Evolutionary conservation across 2,888 invertebrate genomes (phyloP).

Genomic region (Drosophila kambysellisi): DNA sequence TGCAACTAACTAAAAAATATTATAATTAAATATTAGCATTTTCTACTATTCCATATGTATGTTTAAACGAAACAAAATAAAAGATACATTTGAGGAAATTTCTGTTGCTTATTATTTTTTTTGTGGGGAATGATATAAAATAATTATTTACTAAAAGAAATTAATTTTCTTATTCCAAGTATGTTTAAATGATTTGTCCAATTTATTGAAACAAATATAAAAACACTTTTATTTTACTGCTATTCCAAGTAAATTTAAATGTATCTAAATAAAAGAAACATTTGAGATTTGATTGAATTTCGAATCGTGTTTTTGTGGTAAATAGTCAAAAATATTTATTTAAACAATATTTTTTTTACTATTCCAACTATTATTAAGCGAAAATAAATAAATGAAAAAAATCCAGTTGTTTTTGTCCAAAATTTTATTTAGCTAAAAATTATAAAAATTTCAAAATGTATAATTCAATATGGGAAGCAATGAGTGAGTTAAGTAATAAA

Average conservation of each 20-base stretch:
- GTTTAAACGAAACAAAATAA: constrained; percentile 28
- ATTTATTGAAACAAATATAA: too few relatives aligned
- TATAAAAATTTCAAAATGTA: not conserved
- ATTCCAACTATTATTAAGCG: not conserved
- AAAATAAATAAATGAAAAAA: constrained; percentile 33
- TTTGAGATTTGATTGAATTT: constrained; percentile 1
- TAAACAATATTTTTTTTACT: too few relatives aligned
- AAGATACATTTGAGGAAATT: constrained; percentile 39
- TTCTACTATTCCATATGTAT: constrained; percentile 32
- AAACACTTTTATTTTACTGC: not conserved
- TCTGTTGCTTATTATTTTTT: not conserved
- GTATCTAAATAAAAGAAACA: constrained; percentile 37
- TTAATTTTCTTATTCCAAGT: constrained; percentile 23
- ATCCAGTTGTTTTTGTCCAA: not conserved
- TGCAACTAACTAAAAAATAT: constrained; percentile 60
- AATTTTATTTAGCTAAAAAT: constrained; percentile 4
- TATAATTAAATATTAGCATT: constrained; percentile 48
- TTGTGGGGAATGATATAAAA: not conserved
- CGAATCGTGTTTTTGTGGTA: too few relatives aligned
- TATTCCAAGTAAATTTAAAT: too few relatives aligned
- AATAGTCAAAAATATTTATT: not conserved
- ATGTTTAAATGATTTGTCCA: constrained; percentile 1
- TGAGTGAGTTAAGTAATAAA: constrained; percentile 30
- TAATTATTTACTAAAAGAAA: not conserved
- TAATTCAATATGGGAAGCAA: constrained; percentile 1